Evolutionary conservation across 2,797 vertebrate species (phyloP), one percentile per base, ranked within the genome.

Genomic region (Podargus strigoides): DNA sequence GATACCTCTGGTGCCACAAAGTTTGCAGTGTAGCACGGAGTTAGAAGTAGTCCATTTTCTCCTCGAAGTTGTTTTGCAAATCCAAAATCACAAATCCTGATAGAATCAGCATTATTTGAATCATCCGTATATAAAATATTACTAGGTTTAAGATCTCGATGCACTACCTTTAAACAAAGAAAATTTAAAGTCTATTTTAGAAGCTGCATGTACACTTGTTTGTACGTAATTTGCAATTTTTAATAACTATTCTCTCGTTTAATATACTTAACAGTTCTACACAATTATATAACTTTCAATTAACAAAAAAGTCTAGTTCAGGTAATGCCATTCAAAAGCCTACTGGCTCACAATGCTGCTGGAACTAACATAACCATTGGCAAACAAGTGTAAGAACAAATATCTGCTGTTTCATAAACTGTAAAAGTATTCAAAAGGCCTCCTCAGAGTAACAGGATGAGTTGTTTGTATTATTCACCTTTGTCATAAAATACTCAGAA

Each of bases 41-140:
- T 99, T 67, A 99, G 98, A 32, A 99, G 99, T 67, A 99, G 97
- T 64, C 99, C 99, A 86, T 99, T 99, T 81, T 99, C 99, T 84
- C 99, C 99, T 53, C 99, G 97, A 77, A 99, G 98, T 96, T 99
- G 99, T 96, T 99, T 99, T 75, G 99, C 99, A 88, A 99, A 99
- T 49, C 99, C 99, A 96, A 99, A 99, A 96, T 99, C 99, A 97
- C 99, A 99, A 96, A 99, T 99, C 81, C 98, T 98, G 93, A 99
- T 99, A 36, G 99, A 99, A 96, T 99, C 99, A 7, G 99, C 98
- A 96, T 98, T 99, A 83, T 99, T 98, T 34, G 99, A 99, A 94
- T 99, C 98, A 64, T 99, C 99, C 98, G 98, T 99, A 79, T 99
- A 99, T 42, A 99, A 98, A 98, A 99, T 99, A 98, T 99, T 99